Conservation (phyloP, 2,888 invertebrate genomes). For the Sphaeridia pumilis region DNA sequence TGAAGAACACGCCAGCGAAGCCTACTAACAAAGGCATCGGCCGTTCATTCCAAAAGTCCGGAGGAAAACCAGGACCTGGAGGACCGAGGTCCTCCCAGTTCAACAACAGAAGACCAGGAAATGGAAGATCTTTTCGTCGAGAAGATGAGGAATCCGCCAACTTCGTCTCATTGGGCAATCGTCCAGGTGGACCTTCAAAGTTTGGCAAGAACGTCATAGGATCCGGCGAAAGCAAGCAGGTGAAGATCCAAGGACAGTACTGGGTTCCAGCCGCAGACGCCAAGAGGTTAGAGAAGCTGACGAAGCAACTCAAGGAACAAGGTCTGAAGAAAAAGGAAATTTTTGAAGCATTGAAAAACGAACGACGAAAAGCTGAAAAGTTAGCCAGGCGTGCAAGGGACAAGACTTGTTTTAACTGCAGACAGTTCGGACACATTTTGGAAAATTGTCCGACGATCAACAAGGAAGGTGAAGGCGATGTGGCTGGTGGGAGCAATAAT, state of each 20-base stretch:
- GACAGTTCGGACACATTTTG: slow-evolving; percentile 60
- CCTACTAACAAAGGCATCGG: slow-evolving; percentile 37
- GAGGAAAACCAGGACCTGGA: background rate
- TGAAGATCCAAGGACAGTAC: slow-evolving; percentile 53
- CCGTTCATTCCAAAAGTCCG: slow-evolving; percentile 28
- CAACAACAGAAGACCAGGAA: slow-evolving; percentile 39
- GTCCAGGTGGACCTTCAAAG: background rate
- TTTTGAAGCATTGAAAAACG: slow-evolving; percentile 53
- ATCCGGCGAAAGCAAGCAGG: slow-evolving; percentile 23
- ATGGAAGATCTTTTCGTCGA: no score
- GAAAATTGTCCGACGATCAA: slow-evolving; percentile 60
- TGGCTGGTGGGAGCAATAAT: background rate
- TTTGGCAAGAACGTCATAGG: slow-evolving; percentile 1
- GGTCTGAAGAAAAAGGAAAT: slow-evolving; percentile 56
- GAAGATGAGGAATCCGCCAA: slow-evolving; percentile 40
- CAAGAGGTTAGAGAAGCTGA: slow-evolving; percentile 50
- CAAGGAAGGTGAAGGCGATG: slow-evolving; percentile 42
- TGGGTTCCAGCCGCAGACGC: slow-evolving; percentile 60
- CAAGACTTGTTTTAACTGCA: slow-evolving; percentile 49
- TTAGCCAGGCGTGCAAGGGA: slow-evolving; percentile 53
- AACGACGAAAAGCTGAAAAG: slow-evolving; percentile 60
- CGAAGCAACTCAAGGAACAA: slow-evolving; percentile 51
- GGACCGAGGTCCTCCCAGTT: background rate
- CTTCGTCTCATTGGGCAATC: slow-evolving; percentile 17
- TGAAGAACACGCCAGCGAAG: slow-evolving; percentile 39